Evolutionary conservation across 2,113 vertebrate species (phyloP), one percentile per base, ranked within the genome.

Genomic region (Ciconia boyciana): DNA sequence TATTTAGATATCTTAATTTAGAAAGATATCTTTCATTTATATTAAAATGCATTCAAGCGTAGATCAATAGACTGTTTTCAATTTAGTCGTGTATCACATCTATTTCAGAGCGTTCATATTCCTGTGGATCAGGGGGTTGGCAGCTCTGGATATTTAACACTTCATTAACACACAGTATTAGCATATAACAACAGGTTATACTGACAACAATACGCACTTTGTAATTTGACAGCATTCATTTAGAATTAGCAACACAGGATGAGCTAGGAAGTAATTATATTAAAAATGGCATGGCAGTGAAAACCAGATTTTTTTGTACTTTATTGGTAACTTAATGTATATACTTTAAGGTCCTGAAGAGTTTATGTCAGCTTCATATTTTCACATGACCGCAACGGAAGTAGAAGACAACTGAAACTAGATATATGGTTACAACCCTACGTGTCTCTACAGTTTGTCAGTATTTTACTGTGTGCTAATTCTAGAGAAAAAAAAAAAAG

Each of bases 91-190:
- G 26, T 74, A 60, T 71, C 26, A 28, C 70, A 51, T 90, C 46
- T 65, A 77, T 93, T 92, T 68, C 28, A 7, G 11, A 39, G 39
- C 49, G 46, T 51, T 92, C 39, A 26, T 41, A 44, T 58, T 90
- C 55, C 64, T 68, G 66, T 62, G 43, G 46, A 89, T 74, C 39
- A 83, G 64, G 76, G 51, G 55, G 62, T 5, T 83, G 75, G 51
- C 68, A 93, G 32, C 61, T 84, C 69, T 87, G 69, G 85, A 77
- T 90, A 89, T 81, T 94, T 96, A 94, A 88, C 86, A 90, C 78
- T 93, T 96, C 72, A 87, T 92, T 95, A 93, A n/a, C 83, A 88
- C 49, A 12, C 32, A 36, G 18, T 28, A 76, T 88, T 57, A 71
- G 72, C 0, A 0, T 76, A 71, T 75, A 83, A 89, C 75, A 58